These are phyloP conservation scores for Gambelia wislizenii DNA, from an alignment of 2,797 vertebrate species.

Conservation along the genomic window DNA sequence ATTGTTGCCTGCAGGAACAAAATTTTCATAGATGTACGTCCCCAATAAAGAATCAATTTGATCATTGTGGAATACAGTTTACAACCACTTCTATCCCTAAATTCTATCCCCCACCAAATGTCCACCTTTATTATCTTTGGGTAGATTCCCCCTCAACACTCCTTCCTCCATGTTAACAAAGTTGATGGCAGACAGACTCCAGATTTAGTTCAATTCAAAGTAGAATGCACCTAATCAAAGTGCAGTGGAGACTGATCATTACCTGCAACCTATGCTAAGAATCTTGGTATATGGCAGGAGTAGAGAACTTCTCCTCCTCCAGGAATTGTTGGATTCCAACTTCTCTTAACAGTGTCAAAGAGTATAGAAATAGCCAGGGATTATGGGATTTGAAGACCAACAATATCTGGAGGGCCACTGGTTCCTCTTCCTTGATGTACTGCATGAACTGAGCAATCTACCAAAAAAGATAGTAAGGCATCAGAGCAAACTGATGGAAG, in stretches of 20 bases:
- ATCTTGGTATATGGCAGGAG: not conserved
- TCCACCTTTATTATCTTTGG: not conserved
- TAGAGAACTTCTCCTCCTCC: not conserved
- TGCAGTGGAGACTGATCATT: not conserved
- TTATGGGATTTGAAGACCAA: not conserved
- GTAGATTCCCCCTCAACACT: not conserved
- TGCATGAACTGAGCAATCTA: not conserved
- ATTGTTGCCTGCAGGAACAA: too few relatives aligned
- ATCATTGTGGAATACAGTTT: too few relatives aligned
- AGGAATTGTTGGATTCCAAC: not conserved
- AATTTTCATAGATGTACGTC: too few relatives aligned
- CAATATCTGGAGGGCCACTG: not conserved
- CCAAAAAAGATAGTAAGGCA: not conserved
- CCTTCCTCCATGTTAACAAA: not conserved
- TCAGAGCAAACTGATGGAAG: not conserved
- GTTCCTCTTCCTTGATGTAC: not conserved
- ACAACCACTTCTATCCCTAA: not conserved
- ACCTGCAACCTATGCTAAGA: accelerated
- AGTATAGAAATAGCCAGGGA: not conserved
- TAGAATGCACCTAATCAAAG: not conserved
- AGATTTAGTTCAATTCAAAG: not conserved
- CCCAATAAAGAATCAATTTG: not conserved
- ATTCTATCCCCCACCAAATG: not conserved
- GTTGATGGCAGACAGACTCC: not conserved
- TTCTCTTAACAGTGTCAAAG: not conserved